Evolutionary conservation across 2,113 vertebrate genomes (phyloP).

Genomic region (Pardalotus punctatus): DNA sequence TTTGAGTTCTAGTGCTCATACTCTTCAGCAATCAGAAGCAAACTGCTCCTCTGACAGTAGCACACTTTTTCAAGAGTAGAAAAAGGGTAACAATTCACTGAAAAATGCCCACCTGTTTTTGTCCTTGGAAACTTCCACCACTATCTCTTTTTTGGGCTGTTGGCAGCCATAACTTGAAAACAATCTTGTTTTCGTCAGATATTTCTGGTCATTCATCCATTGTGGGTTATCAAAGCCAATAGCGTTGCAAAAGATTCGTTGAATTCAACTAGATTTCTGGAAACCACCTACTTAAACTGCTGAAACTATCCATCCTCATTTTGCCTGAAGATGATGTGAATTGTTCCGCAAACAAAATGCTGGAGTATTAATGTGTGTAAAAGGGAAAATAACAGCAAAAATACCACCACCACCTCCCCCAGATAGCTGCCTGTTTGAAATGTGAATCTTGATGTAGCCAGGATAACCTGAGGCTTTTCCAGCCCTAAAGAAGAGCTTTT

Average conservation of each 20-base stretch:
- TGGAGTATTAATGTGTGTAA: background rate
- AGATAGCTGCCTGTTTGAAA: background rate
- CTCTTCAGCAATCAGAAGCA: background rate
- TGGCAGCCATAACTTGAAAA: background rate
- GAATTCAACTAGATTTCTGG: background rate
- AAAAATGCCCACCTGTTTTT: background rate
- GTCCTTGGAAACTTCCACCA: background rate
- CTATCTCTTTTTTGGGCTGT: background rate
- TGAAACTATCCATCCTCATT: background rate
- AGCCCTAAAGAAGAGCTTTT: background rate
- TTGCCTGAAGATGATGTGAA: background rate
- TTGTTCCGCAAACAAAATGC: background rate
- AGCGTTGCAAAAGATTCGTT: background rate
- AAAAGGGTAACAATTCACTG: background rate
- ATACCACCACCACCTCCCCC: background rate
- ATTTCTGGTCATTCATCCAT: background rate
- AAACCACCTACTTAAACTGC: background rate
- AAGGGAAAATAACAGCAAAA: background rate
- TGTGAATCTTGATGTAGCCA: background rate
- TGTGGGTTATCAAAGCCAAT: background rate
- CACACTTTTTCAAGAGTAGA: background rate
- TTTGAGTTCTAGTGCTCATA: background rate
- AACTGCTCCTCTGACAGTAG: background rate
- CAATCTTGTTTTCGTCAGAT: background rate
- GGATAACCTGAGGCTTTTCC: background rate